Conservation (phyloP, 2,113 vertebrate genomes). For the Egretta garzetta region DNA sequence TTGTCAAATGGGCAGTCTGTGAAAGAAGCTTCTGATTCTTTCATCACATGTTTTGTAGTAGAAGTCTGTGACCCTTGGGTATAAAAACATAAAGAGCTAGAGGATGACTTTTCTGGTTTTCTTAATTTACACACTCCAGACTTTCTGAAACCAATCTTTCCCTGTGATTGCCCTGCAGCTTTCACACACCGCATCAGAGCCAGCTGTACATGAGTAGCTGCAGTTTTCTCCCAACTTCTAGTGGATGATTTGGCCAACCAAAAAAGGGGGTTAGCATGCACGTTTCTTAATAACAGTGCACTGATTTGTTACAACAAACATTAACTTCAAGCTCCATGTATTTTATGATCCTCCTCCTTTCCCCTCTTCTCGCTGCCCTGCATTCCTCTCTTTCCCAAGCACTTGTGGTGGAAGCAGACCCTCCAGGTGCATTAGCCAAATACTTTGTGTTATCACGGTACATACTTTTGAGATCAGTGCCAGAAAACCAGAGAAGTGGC, state of each 20-base stretch:
- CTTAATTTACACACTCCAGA: conserved; percentile 21
- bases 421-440: not conserved
- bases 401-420: not conserved
- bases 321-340: not conserved
- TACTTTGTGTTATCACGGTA: not conserved
- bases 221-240: not conserved
- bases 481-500: not conserved
- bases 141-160: conserved; percentile 40
- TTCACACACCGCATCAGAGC: not conserved
- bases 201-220: conserved; percentile 31
- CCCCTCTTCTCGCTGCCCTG: not conserved
- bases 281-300: not conserved
- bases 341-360: not conserved
- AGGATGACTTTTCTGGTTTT: not conserved
- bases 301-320: not conserved
- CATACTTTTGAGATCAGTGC: not conserved
- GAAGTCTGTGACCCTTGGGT: not conserved
- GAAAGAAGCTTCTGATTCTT: not conserved
- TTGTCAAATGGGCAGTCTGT: not conserved
- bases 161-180: conserved; percentile 36
- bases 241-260: not conserved
- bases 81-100: not conserved
- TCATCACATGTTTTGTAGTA: not conserved
- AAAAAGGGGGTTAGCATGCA: not conserved
- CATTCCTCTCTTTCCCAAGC: not conserved